Base-by-base conservation (phyloP, 2,888 invertebrate species). In the Chalcis sispes region DNA sequence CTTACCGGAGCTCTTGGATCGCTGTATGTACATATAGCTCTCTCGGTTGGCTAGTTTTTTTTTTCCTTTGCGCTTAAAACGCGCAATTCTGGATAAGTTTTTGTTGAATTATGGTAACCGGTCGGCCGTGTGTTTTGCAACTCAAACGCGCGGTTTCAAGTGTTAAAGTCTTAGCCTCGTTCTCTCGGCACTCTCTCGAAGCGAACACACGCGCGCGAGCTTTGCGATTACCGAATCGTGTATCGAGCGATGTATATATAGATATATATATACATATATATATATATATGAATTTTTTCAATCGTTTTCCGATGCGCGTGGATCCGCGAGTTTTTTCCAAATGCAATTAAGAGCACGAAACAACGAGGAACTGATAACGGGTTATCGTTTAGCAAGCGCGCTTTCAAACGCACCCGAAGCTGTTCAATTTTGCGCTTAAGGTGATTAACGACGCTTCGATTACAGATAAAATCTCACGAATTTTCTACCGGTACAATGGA, bases 81-180 rank as follows among this genome's bases (percentile, higher is more conserved):
- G n/a, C 25, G 42, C 4, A 25, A 25, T n/a, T 36, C 36, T 4
- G 20, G 40, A n/a, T n/a, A n/a, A n/a, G 66, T 54, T 40, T 25
- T 66, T 66, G 66, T 52, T 54, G 67, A 42, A 46, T 56, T 56
- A 20, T 29, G 58, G 36, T 36, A 46, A 59, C 69, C 58, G 69
- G 69, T 69, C 48, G 27, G 29, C 48, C 23, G 46, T n/a, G 5
- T 18, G 25, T 40, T n/a, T n/a, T 36, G 25, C 15, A 56, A 29
- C 52, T 52, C 27, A 20, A n/a, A n/a, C n/a, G n/a, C 27, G 42
- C 66, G n/a, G 50, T 62, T 62, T 62, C 62, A 62, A 62, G 62
- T 62, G 62, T 62, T 62, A 50, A 50, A 50, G 50, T 29, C 64
- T 20, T 29, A 50, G 20, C 64, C 61, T 46, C 46, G 25, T 61